phyloP scores from a whole-genome alignment of 1,140 invertebrate species.

The Asbolus verrucosus region DNA sequence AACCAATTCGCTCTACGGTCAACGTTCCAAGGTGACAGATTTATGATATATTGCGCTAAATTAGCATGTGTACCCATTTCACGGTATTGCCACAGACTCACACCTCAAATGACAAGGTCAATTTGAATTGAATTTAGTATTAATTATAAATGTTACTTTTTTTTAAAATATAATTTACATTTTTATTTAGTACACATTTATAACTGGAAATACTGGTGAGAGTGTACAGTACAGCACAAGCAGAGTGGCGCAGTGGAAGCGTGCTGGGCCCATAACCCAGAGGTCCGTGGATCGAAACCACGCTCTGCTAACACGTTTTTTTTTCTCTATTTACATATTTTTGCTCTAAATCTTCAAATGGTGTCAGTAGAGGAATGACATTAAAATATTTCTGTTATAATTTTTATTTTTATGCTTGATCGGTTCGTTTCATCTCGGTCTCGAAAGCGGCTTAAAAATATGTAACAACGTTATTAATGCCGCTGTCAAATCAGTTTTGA shows the following conservation, averaged over 20 bases:
- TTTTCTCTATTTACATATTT: background rate
- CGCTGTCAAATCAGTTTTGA: background rate
- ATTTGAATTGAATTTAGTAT: background rate
- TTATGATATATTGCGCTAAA: background rate
- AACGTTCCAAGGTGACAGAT: background rate
- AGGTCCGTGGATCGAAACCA: slow-evolving; percentile 97
- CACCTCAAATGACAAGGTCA: background rate
- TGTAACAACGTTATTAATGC: background rate
- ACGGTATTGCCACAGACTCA: background rate
- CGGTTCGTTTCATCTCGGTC: too few species aligned
- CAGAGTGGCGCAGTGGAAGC: slow-evolving; percentile 93
- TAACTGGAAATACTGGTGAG: too few species aligned
- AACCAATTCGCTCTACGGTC: background rate
- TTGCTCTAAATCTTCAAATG: background rate
- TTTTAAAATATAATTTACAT: too few species aligned
- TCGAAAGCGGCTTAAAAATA: background rate
- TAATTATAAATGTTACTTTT: background rate
- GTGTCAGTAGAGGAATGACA: background rate
- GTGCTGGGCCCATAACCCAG: slow-evolving; percentile 94
- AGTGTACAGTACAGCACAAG: slow-evolving; percentile 63
- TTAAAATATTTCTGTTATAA: too few species aligned
- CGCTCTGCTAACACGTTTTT: slow-evolving; percentile 80
- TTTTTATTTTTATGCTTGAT: too few species aligned
- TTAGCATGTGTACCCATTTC: background rate
- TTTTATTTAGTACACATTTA: too few species aligned